Percentiles rank a stretch among this genome's conserved stretches.
phyloP scores from a whole-genome alignment of 2,797 vertebrate genomes.

The Gallinago stenura region DNA sequence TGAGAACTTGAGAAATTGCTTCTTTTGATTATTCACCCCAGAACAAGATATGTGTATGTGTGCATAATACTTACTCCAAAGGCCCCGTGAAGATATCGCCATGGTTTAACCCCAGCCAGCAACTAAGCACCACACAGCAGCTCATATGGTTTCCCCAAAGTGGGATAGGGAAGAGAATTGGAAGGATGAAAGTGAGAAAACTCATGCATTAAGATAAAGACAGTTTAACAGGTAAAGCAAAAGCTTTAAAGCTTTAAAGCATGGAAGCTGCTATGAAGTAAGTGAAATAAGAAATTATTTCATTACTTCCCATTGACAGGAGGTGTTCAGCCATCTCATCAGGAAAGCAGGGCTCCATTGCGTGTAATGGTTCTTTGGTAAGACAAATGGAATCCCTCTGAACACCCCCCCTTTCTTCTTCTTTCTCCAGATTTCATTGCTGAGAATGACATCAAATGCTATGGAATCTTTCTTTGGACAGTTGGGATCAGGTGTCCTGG shows the following conservation, averaged over 20 bases:
- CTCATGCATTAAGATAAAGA: neutral
- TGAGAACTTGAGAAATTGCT: neutral
- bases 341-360: neutral
- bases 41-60: neutral
- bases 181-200: neutral
- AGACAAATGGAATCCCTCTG: neutral
- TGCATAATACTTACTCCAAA: neutral
- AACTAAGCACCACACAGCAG: neutral
- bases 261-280: neutral
- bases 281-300: neutral
- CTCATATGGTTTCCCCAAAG: neutral
- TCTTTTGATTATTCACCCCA: neutral
- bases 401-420: neutral
- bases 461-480: neutral
- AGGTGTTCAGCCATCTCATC: too few relatives aligned
- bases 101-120: neutral
- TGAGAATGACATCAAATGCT: neutral
- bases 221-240: neutral
- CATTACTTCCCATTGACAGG: neutral
- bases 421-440: neutral
- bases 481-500: neutral
- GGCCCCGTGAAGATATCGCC: neutral
- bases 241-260: too few relatives aligned
- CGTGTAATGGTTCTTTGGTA: accelerated
- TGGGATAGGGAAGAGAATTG: neutral